These are phyloP conservation scores for Synanthedon andrenaeformis DNA, from an alignment of 2,888 invertebrate genomes.

Conservation along the genomic window DNA sequence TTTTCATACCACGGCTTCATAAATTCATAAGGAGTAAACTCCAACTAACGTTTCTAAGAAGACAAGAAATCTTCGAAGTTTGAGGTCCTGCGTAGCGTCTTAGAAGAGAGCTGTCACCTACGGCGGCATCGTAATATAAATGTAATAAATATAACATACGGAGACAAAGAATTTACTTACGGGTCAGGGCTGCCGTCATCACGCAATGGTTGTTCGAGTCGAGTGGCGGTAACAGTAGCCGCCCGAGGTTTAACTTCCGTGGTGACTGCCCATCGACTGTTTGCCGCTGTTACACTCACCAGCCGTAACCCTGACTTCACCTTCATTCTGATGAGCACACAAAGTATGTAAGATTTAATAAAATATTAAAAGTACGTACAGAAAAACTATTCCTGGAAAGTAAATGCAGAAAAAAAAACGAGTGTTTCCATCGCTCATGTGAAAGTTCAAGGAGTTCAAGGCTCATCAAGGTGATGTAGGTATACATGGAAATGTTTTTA, in stretches of 20 bases:
- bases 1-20: no score
- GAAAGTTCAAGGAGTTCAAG: background rate
- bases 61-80: no score
- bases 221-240: constrained; percentile 89
- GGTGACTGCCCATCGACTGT: constrained; percentile 87
- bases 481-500: no score
- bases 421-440: no score
- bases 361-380: constrained; percentile 1
- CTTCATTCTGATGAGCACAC: constrained; percentile 75
- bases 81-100: no score
- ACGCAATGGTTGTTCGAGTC: constrained; percentile 56
- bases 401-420: background rate
- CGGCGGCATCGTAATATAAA: no score
- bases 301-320: constrained; percentile 90
- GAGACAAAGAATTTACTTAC: constrained; percentile 24
- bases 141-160: no score
- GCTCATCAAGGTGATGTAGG: no score
- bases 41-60: no score
- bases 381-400: no score
- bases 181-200: constrained; percentile 45
- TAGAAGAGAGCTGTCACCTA: no score
- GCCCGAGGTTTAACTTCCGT: constrained; percentile 89
- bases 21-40: no score
- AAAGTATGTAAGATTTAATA: constrained; percentile 2
- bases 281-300: constrained; percentile 83